These are phyloP conservation scores for Acanthaster planci DNA, from an alignment of 35 echinoderm and acorn worm species.

Conservation along the genomic window DNA sequence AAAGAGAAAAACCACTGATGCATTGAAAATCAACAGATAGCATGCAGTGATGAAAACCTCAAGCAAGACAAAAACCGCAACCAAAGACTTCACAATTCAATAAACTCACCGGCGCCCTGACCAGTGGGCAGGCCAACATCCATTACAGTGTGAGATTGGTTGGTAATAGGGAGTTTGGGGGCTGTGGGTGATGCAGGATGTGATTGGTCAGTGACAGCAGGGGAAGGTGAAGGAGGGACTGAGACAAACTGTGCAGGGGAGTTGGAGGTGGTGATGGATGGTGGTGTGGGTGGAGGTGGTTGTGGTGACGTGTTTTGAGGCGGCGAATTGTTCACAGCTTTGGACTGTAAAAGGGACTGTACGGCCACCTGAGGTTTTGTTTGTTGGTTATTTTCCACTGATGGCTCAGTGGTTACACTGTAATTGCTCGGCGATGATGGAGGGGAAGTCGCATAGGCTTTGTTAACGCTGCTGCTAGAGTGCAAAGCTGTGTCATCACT, in stretches of 20 bases:
- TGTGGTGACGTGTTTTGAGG: not conserved
- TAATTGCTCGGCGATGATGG: too few species aligned
- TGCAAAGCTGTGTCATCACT: not conserved
- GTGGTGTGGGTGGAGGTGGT: not conserved
- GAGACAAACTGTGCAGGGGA: not conserved
- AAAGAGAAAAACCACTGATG: too few species aligned
- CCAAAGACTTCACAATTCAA: too few species aligned
- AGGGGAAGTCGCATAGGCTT: too few species aligned
- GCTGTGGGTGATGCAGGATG: not conserved
- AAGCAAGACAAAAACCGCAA: too few species aligned
- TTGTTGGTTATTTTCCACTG: too few species aligned
- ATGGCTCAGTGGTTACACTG: too few species aligned
- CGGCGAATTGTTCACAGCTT: not conserved
- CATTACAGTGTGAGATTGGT: not conserved
- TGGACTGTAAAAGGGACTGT: too few species aligned
- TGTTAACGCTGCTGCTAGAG: not conserved
- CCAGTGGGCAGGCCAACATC: not conserved
- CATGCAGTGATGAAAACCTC: too few species aligned
- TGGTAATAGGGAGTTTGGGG: not conserved
- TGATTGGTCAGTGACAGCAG: not conserved
- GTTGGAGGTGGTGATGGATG: not conserved
- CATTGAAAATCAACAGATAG: too few species aligned
- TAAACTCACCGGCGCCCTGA: not conserved
- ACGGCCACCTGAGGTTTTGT: too few species aligned
- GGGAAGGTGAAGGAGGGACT: not conserved